phyloP scores from a whole-genome alignment of 2,888 invertebrate genomes.

The Cheilosia grossa region DNA sequence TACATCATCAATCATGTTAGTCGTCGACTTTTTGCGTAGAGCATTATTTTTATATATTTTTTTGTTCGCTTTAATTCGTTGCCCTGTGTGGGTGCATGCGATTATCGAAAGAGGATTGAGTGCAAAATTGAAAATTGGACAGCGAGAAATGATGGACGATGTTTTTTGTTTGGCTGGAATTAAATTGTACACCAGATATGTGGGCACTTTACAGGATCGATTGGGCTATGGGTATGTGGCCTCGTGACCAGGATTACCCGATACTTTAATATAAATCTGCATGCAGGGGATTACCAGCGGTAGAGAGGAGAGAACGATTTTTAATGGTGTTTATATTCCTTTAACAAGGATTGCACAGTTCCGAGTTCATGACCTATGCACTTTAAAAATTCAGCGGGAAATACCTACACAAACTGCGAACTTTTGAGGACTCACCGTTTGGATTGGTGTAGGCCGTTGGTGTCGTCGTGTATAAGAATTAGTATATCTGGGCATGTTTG shows the following conservation, averaged over 20 bases:
- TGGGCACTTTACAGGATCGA: conserved; percentile 9
- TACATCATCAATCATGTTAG: conserved; percentile 74
- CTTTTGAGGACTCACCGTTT: neutral
- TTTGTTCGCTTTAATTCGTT: neutral
- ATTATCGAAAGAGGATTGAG: conserved; percentile 72
- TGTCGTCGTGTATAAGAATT: neutral
- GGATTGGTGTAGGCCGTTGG: neutral
- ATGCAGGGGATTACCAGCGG: conserved; percentile 29
- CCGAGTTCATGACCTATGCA: neutral
- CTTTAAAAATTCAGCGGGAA: neutral
- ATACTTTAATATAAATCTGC: conserved; percentile 48
- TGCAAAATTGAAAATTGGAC: conserved; percentile 74
- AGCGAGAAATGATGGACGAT: conserved; percentile 71
- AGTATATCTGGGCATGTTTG: neutral
- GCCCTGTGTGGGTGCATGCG: conserved; percentile 58
- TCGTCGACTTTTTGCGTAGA: conserved; percentile 42
- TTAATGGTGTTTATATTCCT: conserved; percentile 19
- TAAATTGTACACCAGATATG: conserved; percentile 38
- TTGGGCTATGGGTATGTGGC: conserved; percentile 9
- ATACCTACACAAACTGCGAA: neutral
- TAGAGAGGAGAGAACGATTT: neutral
- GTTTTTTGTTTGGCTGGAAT: conserved; percentile 58
- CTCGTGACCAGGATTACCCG: conserved; percentile 43
- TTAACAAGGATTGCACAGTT: neutral
- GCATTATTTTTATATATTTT: conserved; percentile 16